These are phyloP conservation scores for Spilosoma lubricipeda DNA, from an alignment of 2,888 invertebrate species.

Conservation along the genomic window DNA sequence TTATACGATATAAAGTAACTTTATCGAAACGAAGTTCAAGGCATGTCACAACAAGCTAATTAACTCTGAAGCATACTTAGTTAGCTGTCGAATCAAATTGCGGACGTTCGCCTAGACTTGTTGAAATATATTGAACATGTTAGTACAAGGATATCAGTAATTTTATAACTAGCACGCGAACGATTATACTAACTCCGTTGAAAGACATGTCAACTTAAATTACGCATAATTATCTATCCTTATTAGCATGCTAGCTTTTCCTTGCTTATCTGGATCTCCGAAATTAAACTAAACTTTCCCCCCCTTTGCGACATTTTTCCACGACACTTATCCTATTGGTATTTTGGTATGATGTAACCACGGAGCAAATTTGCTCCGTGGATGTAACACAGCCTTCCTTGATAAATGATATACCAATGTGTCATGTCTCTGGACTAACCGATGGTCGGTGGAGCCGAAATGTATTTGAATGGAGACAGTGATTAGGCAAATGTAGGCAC, in stretches of 20 bases:
- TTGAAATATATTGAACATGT: background rate
- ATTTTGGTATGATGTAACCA: too few relatives aligned
- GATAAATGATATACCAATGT: too few relatives aligned
- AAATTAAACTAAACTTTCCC: too few relatives aligned
- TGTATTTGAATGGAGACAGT: too few relatives aligned
- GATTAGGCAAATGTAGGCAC: too few relatives aligned
- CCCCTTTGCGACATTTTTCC: too few relatives aligned
- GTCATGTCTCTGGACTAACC: too few relatives aligned
- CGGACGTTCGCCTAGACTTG: background rate
- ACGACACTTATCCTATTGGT: too few relatives aligned
- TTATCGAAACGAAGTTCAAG: background rate
- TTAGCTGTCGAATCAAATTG: background rate
- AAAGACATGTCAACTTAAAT: background rate
- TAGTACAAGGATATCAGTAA: slow-evolving; percentile 8
- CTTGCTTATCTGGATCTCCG: too few relatives aligned
- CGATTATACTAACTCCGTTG: background rate
- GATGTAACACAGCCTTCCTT: too few relatives aligned
- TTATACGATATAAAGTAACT: background rate
- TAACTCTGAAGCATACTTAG: background rate
- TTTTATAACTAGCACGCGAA: background rate
- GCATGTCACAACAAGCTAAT: background rate
- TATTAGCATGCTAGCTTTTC: background rate
- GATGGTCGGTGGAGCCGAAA: too few relatives aligned
- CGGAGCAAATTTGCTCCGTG: too few relatives aligned
- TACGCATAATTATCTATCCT: slow-evolving; percentile 7